Evolutionary conservation across 2,113 vertebrate species (phyloP).

Genomic region (Oncorhynchus masou): DNA sequence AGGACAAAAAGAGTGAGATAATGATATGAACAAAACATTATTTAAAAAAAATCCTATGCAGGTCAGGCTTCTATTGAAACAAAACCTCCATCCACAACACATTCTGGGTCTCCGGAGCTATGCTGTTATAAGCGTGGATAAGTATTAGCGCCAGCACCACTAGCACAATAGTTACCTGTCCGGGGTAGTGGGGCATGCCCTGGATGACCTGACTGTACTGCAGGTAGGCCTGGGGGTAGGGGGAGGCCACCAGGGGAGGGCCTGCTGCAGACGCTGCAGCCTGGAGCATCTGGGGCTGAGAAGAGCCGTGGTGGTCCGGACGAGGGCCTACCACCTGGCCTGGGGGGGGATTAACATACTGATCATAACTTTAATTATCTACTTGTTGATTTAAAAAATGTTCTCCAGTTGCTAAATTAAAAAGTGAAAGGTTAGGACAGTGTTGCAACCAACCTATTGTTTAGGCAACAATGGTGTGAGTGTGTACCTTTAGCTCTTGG

Average conservation of each 20-base stretch:
- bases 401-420: too few species aligned
- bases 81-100: too few species aligned
- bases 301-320: slow-evolving; percentile 78
- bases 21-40: too few species aligned
- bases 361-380: background rate
- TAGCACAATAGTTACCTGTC: slow-evolving; percentile 72
- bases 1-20: background rate
- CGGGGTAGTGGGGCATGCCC: slow-evolving; percentile 85
- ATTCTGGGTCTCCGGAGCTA: too few species aligned
- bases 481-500: slow-evolving; percentile 78
- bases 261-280: slow-evolving; percentile 84
- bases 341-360: slow-evolving; percentile 31
- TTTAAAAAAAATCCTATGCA: too few species aligned
- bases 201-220: slow-evolving; percentile 89
- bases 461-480: background rate
- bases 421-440: too few species aligned
- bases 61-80: too few species aligned
- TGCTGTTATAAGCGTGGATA: too few species aligned
- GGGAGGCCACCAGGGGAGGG: slow-evolving; percentile 84
- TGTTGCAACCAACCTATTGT: too few species aligned
- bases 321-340: slow-evolving; percentile 80
- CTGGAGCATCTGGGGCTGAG: slow-evolving; percentile 82
- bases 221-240: slow-evolving; percentile 85
- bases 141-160: too few species aligned
- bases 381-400: too few species aligned